Conservation (phyloP, 2,113 vertebrate genomes). For the Gymnocephalus cernua region DNA sequence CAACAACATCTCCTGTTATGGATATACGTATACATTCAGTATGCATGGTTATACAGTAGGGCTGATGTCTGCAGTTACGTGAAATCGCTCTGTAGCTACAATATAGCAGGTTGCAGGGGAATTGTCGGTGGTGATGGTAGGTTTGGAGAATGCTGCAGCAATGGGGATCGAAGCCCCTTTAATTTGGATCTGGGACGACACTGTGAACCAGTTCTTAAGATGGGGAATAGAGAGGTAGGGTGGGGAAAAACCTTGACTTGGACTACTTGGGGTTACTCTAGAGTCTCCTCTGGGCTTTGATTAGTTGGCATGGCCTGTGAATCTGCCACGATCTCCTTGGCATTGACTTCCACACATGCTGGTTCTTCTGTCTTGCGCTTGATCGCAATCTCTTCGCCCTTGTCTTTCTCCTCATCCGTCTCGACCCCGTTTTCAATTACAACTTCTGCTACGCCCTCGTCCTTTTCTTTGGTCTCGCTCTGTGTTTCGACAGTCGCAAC, state of each 20-base stretch:
- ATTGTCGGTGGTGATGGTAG: constrained; percentile 34
- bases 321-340: constrained; percentile 44
- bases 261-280: constrained; percentile 42
- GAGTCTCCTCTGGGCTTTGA: constrained; percentile 54
- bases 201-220: constrained; percentile 30
- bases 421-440: constrained; percentile 69
- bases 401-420: constrained; percentile 57
- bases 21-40: constrained; percentile 77
- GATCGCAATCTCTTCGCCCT: constrained; percentile 25
- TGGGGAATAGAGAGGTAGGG: constrained; percentile 51
- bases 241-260: constrained; percentile 21
- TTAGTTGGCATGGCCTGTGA: constrained; percentile 35
- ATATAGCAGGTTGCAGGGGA: constrained; percentile 4
- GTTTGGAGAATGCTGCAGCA: constrained; percentile 48
- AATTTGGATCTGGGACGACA: constrained; percentile 46
- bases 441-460: constrained; percentile 14
- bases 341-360: constrained; percentile 26
- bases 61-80: constrained; percentile 12
- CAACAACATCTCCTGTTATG: constrained; percentile 20
- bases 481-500: constrained; percentile 22
- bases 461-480: constrained; percentile 57
- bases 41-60: constrained; percentile 56
- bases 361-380: constrained; percentile 48
- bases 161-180: constrained; percentile 20
- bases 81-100: constrained; percentile 40